These are phyloP conservation scores for Palythoa heliodiscus DNA, from an alignment of 92 coral and sea anemone genomes.

Conservation along the genomic window DNA sequence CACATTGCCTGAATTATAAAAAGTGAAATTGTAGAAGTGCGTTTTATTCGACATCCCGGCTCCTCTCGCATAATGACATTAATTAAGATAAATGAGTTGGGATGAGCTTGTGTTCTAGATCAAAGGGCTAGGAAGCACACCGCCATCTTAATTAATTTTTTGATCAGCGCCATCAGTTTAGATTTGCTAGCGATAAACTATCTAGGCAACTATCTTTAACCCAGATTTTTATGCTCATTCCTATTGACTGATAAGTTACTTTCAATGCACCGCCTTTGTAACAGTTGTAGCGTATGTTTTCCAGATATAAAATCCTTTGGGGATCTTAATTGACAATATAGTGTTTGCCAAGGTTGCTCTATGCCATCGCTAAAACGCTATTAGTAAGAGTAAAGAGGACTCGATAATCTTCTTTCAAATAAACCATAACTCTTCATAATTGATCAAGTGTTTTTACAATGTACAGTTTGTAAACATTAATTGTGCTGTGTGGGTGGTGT, in stretches of 20 bases:
- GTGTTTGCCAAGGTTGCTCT: not conserved
- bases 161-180: constrained; percentile 83
- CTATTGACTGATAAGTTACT: constrained; percentile 68
- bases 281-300: constrained; percentile 21
- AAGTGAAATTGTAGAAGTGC: constrained; percentile 26
- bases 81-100: constrained; percentile 85
- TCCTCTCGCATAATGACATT: constrained; percentile 72
- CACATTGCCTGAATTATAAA: constrained; percentile 2
- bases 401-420: constrained; percentile 25
- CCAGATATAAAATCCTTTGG: not conserved
- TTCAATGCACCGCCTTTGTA: constrained; percentile 42
- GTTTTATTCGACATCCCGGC: constrained; percentile 29
- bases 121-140: constrained; percentile 14
- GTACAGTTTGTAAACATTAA: constrained; percentile 83
- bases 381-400: not conserved
- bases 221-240: constrained; percentile 64
- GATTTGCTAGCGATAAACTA: constrained; percentile 80
- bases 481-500: constrained; percentile 91
- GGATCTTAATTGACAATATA: not conserved
- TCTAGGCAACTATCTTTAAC: constrained; percentile 53
- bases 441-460: constrained; percentile 44
- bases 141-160: constrained; percentile 79
- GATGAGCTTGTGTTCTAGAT: constrained; percentile 14
- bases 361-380: not conserved
- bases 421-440: constrained; percentile 8